Conservation (phyloP, 2,113 vertebrate genomes). For the Tragelaphus buxtoni region DNA sequence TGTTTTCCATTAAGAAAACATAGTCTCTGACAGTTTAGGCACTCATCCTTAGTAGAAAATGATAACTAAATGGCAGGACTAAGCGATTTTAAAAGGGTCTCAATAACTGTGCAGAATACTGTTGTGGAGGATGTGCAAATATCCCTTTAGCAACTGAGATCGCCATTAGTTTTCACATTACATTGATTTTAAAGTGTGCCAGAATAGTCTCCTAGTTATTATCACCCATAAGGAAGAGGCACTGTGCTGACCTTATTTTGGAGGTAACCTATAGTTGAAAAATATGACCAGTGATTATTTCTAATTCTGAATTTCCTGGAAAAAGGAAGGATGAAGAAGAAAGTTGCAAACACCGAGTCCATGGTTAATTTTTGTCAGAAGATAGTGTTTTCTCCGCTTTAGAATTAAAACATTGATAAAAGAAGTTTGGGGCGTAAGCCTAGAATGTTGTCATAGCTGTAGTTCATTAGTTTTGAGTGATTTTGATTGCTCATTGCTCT, state of each 20-base stretch:
- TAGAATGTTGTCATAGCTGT: neutral
- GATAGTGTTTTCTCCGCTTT: neutral
- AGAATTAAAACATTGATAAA: neutral
- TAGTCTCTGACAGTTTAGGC: constrained; percentile 32
- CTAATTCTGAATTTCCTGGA: constrained; percentile 14
- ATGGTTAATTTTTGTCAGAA: constrained; percentile 29
- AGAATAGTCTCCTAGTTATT: constrained; percentile 24
- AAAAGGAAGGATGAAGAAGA: neutral
- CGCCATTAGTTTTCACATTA: constrained; percentile 6
- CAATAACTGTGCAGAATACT: neutral
- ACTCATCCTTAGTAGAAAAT: constrained; percentile 48
- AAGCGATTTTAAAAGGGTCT: constrained; percentile 56
- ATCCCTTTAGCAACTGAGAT: constrained; percentile 49
- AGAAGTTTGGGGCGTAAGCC: neutral
- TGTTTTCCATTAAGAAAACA: constrained; percentile 53
- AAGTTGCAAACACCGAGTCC: neutral
- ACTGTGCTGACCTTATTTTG: constrained; percentile 28
- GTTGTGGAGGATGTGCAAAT: constrained; percentile 25
- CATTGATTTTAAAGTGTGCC: constrained; percentile 55
- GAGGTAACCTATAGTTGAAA: neutral
- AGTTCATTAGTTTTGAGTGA: rapidly evolving
- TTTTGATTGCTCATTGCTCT: constrained; percentile 30
- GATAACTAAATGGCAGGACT: constrained; percentile 54
- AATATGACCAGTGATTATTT: neutral
- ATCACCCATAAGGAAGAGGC: neutral